Evolutionary conservation across 2,113 vertebrate genomes (phyloP).

Genomic region (Rhinichthys klamathensis): DNA sequence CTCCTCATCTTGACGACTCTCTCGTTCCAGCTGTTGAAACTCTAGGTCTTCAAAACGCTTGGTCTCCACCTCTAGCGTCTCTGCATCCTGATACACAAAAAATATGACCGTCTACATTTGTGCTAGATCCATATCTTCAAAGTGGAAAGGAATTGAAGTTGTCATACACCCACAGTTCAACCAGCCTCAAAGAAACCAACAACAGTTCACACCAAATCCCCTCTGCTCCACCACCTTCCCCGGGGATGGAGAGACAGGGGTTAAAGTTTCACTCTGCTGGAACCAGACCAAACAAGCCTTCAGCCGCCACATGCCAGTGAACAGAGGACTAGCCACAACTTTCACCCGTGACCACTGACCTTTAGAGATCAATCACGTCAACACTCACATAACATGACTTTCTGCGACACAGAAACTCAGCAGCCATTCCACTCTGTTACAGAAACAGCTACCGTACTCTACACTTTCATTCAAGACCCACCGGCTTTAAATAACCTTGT

Average conservation of each 20-base stretch:
- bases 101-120: neutral
- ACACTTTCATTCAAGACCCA: constrained; percentile 16
- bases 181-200: neutral
- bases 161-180: neutral
- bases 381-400: constrained; percentile 11
- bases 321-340: neutral
- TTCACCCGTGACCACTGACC: constrained; percentile 35
- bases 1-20: constrained; percentile 93
- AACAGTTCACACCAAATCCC: neutral
- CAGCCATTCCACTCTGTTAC: neutral
- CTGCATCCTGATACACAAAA: constrained; percentile 80
- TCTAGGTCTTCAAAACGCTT: constrained; percentile 96
- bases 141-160: neutral
- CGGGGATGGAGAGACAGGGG: neutral
- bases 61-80: constrained; percentile 87
- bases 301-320: neutral
- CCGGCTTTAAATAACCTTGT: neutral
- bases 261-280: constrained; percentile 4
- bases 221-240: neutral
- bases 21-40: constrained; percentile 93
- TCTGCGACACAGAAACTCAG: constrained; percentile 25
- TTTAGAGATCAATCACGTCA: constrained; percentile 37
- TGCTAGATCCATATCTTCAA: neutral
- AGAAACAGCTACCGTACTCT: neutral
- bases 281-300: constrained; percentile 21